Conservation (phyloP, 92 coral and sea anemone species). For the Blastomussa wellsi region DNA sequence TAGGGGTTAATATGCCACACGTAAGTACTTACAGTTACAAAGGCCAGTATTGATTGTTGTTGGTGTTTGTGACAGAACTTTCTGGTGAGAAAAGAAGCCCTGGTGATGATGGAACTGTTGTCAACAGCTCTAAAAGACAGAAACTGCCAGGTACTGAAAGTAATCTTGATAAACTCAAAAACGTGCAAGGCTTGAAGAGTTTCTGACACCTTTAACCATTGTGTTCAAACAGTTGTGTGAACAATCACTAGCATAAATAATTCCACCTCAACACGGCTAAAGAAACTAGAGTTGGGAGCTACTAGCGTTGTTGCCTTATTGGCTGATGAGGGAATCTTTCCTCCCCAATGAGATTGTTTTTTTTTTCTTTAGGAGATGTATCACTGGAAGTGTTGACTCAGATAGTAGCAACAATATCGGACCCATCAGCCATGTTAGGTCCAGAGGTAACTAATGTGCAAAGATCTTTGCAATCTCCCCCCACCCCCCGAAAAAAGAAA, state of each 20-base stretch:
- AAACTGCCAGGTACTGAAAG: conserved; percentile 81
- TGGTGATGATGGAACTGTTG: conserved; percentile 51
- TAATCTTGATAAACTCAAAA: background rate
- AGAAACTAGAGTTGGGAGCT: background rate
- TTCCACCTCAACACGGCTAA: background rate
- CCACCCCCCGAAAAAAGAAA: too few relatives aligned
- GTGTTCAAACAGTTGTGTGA: background rate
- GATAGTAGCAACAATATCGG: conserved; percentile 79
- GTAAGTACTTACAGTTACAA: too few relatives aligned
- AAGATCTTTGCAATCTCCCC: too few relatives aligned
- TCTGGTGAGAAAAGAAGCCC: conserved; percentile 58
- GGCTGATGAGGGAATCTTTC: too few relatives aligned
- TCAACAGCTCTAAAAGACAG: conserved; percentile 55
- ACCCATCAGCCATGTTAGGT: conserved; percentile 93
- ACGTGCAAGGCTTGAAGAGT: background rate
- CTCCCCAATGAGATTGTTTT: too few relatives aligned
- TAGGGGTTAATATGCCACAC: too few relatives aligned
- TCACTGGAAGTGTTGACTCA: conserved; percentile 83
- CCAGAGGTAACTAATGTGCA: conserved; percentile 69
- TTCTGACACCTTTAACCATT: background rate
- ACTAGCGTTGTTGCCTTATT: background rate
- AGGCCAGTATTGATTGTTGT: background rate
- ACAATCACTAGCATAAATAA: background rate
- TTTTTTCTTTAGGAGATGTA: conserved; percentile 75
- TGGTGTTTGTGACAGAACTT: conserved; percentile 40